Base-by-base conservation (phyloP, 2,113 vertebrate genomes). In the Aptenodytes patagonicus region DNA sequence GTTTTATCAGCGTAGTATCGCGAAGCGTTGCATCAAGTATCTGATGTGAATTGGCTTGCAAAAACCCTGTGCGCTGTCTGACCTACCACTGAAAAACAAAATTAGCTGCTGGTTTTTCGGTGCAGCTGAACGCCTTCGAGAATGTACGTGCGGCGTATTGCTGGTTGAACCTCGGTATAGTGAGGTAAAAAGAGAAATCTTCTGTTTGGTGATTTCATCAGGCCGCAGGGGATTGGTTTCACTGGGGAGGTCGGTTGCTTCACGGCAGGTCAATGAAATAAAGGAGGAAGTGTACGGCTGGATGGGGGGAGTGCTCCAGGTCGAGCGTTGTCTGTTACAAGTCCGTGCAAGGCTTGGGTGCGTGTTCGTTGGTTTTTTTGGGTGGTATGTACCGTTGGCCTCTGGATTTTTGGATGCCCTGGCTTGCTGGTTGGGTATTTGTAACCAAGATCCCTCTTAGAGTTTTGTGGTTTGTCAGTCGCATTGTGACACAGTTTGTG, bases 121-220 rank as follows among this genome's bases (percentile, higher is more conserved):
- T 61, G 60, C 38, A 9, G 0, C 25, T 4, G 31, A 4, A 16
- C 6, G 13, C 60, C 29, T 36, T 6, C 1, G 65, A 62, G 61
- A 44, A 24, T 0, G 16, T 6, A 11, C 2, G 2, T 24, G 16
- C 1, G 13, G 46, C 7, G 0, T 31, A 1, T 57, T 4, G 1
- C 64, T 71, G 66, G 32, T 5, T 47, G 79, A 42, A 19, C 60
- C 32, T 55, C 1, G 0, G 38, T 2, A 1, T 9, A 5, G 42
- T 6, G 40, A 36, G 18, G 38, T 10, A 46, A 78, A 17, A n/a
- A 2, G 58, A 52, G 72, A 21, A 28, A 21, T 26, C 14, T 38
- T 20, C 25, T 19, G 3, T 10, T 12, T 6, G 51, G 24, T 34
- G 46, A 8, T 79, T 61, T 8, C 20, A 2, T 49, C 7, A 3